Percentiles rank a stretch among this genome's conserved stretches.
Evolutionary conservation across 2,888 invertebrate genomes (phyloP).

Genomic region (Nymphalis polychloros): DNA sequence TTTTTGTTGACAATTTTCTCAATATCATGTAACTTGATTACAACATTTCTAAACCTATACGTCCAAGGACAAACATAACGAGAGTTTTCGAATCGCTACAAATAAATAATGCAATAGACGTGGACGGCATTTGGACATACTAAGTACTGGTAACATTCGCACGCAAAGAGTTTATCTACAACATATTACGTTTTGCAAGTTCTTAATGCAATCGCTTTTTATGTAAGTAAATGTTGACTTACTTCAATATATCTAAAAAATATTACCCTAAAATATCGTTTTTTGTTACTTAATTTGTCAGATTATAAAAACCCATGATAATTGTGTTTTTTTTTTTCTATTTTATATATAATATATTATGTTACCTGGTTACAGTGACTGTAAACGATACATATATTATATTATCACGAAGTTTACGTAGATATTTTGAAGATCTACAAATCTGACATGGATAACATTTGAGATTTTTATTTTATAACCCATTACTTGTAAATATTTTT

Average conservation of each 20-base stretch:
- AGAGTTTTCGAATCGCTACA: slow-evolving; percentile 23
- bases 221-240: neutral
- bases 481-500: no score
- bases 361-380: no score
- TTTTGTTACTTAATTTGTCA: no score
- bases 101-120: slow-evolving; percentile 26
- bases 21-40: neutral
- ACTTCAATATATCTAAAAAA: neutral
- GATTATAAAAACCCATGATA: no score
- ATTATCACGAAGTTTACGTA: no score
- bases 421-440: no score
- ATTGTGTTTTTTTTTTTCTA: no score
- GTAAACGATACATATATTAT: no score
- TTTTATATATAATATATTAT: no score
- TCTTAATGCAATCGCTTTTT: slow-evolving; percentile 6
- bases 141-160: slow-evolving; percentile 38
- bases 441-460: no score
- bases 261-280: neutral
- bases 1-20: no score
- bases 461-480: no score
- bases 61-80: slow-evolving; percentile 17
- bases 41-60: neutral
- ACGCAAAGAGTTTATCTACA: slow-evolving; percentile 38
- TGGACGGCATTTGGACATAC: slow-evolving; percentile 18
- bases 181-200: slow-evolving; percentile 23